Conservation (phyloP, 2,797 vertebrate genomes). For the Uromys caudimaculatus region DNA sequence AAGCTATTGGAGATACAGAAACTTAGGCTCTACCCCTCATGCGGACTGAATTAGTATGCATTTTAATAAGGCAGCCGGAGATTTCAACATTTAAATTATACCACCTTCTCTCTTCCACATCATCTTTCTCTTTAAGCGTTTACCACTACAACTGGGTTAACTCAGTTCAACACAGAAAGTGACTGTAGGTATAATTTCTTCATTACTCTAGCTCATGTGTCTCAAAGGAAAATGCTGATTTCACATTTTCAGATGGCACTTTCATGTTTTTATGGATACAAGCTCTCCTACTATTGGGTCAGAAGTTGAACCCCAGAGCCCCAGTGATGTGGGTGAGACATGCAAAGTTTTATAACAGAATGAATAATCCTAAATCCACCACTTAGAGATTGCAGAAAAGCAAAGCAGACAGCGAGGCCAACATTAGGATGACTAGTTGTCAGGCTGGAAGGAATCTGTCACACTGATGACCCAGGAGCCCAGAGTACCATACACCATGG, state of each 20-base stretch:
- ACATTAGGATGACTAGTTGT: neutral
- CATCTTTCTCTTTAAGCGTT: neutral
- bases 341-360: neutral
- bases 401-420: neutral
- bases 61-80: slow-evolving; percentile 7
- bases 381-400: slow-evolving; percentile 14
- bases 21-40: neutral
- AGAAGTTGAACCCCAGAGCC: neutral
- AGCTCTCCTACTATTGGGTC: neutral
- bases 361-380: neutral
- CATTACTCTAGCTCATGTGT: neutral
- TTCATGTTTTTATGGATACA: neutral
- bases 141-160: neutral
- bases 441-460: neutral
- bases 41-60: neutral
- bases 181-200: neutral
- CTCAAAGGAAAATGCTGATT: slow-evolving; percentile 20
- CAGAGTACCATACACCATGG: neutral
- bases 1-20: neutral
- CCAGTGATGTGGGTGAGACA: neutral
- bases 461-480: neutral
- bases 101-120: neutral
- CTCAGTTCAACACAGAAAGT: neutral
- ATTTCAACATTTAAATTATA: neutral
- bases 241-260: neutral